phyloP scores from a whole-genome alignment of 2,113 vertebrate species.

The Tor tambroides region DNA sequence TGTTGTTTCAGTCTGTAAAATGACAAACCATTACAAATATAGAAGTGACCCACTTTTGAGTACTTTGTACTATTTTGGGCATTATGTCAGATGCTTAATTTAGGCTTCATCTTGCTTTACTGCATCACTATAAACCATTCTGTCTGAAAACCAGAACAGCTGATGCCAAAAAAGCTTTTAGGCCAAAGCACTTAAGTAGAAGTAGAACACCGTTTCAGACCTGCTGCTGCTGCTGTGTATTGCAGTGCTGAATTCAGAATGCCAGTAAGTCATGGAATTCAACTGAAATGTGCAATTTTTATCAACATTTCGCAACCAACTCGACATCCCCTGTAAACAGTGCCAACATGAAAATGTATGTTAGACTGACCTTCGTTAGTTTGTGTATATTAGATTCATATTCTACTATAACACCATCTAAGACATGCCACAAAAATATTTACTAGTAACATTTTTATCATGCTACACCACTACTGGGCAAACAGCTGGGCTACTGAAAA shows the following conservation, averaged over 20 bases:
- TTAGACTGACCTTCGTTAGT: constrained; percentile 10
- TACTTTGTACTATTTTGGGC: not conserved
- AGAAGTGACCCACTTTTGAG: not conserved
- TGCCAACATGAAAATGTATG: constrained; percentile 63
- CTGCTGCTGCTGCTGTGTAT: not conserved
- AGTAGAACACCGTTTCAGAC: constrained; percentile 30
- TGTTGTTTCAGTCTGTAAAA: not conserved
- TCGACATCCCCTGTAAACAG: constrained; percentile 57
- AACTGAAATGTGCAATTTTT: constrained; percentile 26
- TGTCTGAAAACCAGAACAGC: not conserved
- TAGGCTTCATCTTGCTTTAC: constrained; percentile 26
- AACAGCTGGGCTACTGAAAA: too few relatives aligned
- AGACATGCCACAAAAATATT: not conserved
- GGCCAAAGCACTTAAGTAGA: constrained; percentile 1
- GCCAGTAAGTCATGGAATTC: not conserved
- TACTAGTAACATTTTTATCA: not conserved
- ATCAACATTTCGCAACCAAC: constrained; percentile 33
- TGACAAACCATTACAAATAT: not conserved
- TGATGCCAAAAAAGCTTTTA: constrained; percentile 33
- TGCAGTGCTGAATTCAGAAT: constrained; percentile 16
- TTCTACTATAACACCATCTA: not conserved
- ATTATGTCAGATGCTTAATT: constrained; percentile 32
- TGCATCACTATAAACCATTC: constrained; percentile 19
- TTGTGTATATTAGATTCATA: not conserved
- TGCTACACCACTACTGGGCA: too few relatives aligned